These are phyloP conservation scores for Rhyacophila brunnea DNA, from an alignment of 1,140 invertebrate genomes.

Conservation along the genomic window DNA sequence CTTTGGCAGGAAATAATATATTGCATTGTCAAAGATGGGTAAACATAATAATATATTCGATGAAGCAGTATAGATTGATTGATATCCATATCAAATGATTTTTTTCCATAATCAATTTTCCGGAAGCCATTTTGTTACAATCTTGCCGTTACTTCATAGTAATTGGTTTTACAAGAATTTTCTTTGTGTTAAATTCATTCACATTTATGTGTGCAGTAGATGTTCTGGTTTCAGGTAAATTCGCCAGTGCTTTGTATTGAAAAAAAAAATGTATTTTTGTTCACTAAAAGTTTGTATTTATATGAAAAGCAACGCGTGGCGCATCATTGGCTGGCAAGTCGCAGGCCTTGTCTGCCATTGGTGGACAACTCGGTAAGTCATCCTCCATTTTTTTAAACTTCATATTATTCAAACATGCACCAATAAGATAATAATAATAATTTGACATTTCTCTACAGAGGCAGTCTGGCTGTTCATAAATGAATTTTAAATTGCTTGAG, in stretches of 20 bases:
- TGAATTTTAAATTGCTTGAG: no score
- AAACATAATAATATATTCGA: not conserved
- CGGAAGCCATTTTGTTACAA: slow-evolving; percentile 39
- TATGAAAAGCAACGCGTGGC: slow-evolving; percentile 56
- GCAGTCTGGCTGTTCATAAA: no score
- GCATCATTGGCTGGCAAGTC: slow-evolving; percentile 52
- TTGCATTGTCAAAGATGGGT: not conserved
- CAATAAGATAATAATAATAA: not conserved
- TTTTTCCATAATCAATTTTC: not conserved
- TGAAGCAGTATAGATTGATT: not conserved
- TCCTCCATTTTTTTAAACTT: slow-evolving; percentile 1
- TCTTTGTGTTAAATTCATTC: no score
- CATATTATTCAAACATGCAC: not conserved
- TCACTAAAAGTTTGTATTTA: slow-evolving; percentile 50
- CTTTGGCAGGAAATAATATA: no score
- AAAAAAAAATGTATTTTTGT: slow-evolving; percentile 28
- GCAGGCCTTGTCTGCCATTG: slow-evolving; percentile 55
- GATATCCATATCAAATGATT: not conserved
- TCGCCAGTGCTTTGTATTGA: slow-evolving; percentile 7
- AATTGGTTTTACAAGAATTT: no score
- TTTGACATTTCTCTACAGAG: no score
- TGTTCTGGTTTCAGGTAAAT: slow-evolving; percentile 25
- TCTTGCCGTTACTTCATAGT: no score
- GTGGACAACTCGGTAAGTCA: slow-evolving; percentile 52
- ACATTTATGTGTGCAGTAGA: slow-evolving; percentile 12